These are phyloP conservation scores for Apeira syringaria DNA, from an alignment of 2,888 invertebrate genomes.

Conservation along the genomic window DNA sequence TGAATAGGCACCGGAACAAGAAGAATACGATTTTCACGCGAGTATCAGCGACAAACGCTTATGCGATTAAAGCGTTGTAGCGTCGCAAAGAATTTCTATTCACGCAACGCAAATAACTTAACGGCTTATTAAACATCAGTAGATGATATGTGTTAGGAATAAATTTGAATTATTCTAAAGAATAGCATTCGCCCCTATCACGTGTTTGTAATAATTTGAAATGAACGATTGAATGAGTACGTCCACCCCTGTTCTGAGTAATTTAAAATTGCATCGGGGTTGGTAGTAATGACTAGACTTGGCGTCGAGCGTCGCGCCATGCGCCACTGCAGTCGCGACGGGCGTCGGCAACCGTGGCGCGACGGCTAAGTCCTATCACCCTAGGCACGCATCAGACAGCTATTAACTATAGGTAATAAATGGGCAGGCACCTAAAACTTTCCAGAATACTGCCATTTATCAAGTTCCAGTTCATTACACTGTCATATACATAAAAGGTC, in stretches of 20 bases:
- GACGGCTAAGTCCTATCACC: constrained; percentile 8
- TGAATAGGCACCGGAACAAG: too few species aligned
- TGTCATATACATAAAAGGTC: neutral
- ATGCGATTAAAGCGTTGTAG: constrained; percentile 57
- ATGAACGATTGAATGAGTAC: constrained; percentile 47
- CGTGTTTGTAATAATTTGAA: constrained; percentile 51
- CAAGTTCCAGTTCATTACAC: neutral
- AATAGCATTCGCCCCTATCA: constrained; percentile 47
- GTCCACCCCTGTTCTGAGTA: constrained; percentile 55
- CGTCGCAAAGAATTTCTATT: constrained; percentile 62
- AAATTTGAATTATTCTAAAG: constrained; percentile 54
- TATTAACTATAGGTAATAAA: constrained; percentile 9
- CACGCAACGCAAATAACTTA: constrained; percentile 69
- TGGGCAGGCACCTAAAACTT: constrained; percentile 5
- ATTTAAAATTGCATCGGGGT: constrained; percentile 70
- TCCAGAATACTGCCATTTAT: neutral
- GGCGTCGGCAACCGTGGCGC: too few species aligned
- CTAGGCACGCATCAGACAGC: constrained; percentile 12
- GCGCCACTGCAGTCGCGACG: too few species aligned
- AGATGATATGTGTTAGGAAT: constrained; percentile 59
- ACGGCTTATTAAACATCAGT: constrained; percentile 63
- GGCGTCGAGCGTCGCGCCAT: constrained; percentile 45
- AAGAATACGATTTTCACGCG: too few species aligned
- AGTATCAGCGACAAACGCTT: constrained; percentile 50
- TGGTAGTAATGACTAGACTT: constrained; percentile 48